Evolutionary conservation across 2,797 vertebrate species (phyloP).

Genomic region (Sebastes paucispinis): DNA sequence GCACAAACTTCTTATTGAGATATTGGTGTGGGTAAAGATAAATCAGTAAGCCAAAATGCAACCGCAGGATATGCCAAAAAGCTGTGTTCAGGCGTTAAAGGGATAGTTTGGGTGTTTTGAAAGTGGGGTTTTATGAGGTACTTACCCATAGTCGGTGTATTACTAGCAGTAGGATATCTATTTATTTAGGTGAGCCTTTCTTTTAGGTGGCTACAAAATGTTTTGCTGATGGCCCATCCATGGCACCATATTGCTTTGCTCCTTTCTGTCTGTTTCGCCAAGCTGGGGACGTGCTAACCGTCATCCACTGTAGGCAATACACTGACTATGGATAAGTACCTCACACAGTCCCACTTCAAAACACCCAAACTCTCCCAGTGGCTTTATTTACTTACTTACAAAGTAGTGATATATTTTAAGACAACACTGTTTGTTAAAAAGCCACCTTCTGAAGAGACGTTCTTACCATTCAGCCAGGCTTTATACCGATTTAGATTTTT

Average conservation of each 20-base stretch:
- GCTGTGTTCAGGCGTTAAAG: neutral
- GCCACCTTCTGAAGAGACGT: neutral
- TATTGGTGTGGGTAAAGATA: neutral
- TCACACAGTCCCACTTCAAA: too few relatives aligned
- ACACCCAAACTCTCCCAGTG: neutral
- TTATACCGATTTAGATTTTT: neutral
- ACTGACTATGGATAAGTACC: too few relatives aligned
- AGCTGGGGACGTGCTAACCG: too few relatives aligned
- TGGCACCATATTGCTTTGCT: too few relatives aligned
- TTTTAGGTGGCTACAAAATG: too few relatives aligned
- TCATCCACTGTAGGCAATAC: too few relatives aligned
- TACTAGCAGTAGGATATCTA: rapidly evolving
- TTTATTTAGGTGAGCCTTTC: too few relatives aligned
- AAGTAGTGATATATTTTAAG: neutral
- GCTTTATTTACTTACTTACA: neutral
- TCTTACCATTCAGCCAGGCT: neutral
- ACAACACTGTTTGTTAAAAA: neutral
- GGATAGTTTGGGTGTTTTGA: too few relatives aligned
- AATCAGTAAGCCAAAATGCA: neutral
- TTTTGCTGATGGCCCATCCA: too few relatives aligned
- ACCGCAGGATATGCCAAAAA: neutral
- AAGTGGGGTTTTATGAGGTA: too few relatives aligned
- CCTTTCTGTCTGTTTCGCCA: too few relatives aligned
- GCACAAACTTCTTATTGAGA: neutral
- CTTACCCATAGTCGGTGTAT: too few relatives aligned